Conservation (phyloP, 2,797 vertebrate genomes). For the Sebastes vulpes region DNA sequence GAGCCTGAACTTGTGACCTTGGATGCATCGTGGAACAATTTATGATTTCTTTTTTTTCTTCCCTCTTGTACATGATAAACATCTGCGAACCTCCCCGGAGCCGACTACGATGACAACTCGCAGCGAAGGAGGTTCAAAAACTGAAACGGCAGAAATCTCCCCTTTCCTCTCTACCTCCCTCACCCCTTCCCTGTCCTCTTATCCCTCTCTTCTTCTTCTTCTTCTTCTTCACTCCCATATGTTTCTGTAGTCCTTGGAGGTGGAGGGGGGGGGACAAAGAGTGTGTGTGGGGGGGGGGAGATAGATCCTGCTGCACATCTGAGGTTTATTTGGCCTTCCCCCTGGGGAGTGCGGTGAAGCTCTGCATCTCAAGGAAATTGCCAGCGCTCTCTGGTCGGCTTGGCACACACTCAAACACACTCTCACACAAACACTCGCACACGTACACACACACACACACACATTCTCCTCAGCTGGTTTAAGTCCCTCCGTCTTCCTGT, state of each 20-base stretch:
- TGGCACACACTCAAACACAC: constrained; percentile 73
- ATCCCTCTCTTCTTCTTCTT: constrained; percentile 37
- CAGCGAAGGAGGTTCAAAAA: constrained; percentile 42
- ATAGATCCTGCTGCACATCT: constrained; percentile 77
- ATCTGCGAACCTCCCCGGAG: constrained; percentile 71
- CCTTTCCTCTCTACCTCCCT: constrained; percentile 44
- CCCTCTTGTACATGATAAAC: constrained; percentile 63
- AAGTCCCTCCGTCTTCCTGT: constrained; percentile 27
- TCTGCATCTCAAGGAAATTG: constrained; percentile 80
- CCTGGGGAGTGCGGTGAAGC: constrained; percentile 69
- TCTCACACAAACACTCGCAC: constrained; percentile 8
- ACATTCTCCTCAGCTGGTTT: constrained; percentile 49
- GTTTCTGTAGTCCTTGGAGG: constrained; percentile 63
- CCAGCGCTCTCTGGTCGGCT: constrained; percentile 77
- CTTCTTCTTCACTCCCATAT: constrained; percentile 46
- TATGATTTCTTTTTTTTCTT: constrained; percentile 55
- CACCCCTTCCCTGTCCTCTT: constrained; percentile 34
- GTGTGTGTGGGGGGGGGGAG: neutral
- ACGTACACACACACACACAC: neutral
- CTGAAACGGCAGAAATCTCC: constrained; percentile 51
- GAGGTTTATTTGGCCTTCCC: constrained; percentile 81
- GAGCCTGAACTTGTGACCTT: constrained; percentile 73
- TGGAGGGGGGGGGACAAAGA: neutral
- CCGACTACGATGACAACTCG: constrained; percentile 68
- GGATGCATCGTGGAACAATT: constrained; percentile 62